Evolutionary conservation across 2,888 invertebrate species (phyloP).

Genomic region (Gari tellinella): DNA sequence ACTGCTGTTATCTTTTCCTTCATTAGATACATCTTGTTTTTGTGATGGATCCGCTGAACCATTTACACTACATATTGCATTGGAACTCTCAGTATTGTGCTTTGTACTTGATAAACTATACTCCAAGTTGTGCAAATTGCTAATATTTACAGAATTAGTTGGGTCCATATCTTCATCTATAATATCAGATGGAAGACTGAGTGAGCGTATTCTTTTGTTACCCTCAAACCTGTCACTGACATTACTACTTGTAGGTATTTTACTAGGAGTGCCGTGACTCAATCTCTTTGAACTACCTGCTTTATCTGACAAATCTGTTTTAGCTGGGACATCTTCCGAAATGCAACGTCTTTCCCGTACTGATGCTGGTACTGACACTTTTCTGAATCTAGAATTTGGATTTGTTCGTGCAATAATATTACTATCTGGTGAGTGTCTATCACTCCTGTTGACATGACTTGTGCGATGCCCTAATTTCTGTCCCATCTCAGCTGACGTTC

Average conservation of each 20-base stretch:
- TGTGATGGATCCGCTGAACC: slow-evolving; percentile 4
- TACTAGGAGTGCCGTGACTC: slow-evolving; percentile 26
- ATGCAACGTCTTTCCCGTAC: slow-evolving; percentile 61
- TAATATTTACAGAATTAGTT: slow-evolving; percentile 33
- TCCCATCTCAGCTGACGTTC: slow-evolving; percentile 54
- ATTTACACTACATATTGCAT: slow-evolving; percentile 1
- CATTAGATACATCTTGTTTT: slow-evolving; percentile 22
- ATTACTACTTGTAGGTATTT: slow-evolving; percentile 30
- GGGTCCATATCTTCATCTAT: slow-evolving; percentile 47
- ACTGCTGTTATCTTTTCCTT: slow-evolving; percentile 27
- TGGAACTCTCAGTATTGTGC: slow-evolving; percentile 6
- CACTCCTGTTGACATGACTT: slow-evolving; percentile 13
- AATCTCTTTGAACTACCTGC: slow-evolving; percentile 24
- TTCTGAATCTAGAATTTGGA: slow-evolving; percentile 52
- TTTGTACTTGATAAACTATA: slow-evolving; percentile 61
- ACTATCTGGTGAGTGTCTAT: slow-evolving; percentile 54
- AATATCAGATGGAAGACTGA: slow-evolving; percentile 49
- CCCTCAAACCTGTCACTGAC: slow-evolving; percentile 36
- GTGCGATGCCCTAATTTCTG: slow-evolving; percentile 35
- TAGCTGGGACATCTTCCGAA: slow-evolving; percentile 66
- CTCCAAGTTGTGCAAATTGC: not conserved
- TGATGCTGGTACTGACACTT: slow-evolving; percentile 14
- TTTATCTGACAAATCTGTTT: slow-evolving; percentile 37
- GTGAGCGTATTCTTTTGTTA: slow-evolving; percentile 49
- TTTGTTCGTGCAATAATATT: slow-evolving; percentile 45